Percentiles rank a stretch among this genome's conserved stretches.
phyloP scores from a whole-genome alignment of 2,113 vertebrate genomes.

The Ailuropoda melanoleuca region DNA sequence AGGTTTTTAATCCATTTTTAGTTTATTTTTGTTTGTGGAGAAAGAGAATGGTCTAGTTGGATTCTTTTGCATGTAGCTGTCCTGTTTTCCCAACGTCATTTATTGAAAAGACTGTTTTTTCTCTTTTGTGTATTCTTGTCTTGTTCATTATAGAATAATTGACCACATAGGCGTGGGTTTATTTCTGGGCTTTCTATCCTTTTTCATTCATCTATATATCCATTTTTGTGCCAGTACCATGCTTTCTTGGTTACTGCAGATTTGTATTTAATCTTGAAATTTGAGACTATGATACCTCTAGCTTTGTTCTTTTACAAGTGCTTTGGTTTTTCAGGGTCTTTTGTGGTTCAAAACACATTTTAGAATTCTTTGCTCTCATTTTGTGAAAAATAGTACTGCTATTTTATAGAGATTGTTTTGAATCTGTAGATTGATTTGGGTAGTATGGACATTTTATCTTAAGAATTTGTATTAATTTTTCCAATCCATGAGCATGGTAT shows the following conservation, averaged over 20 bases:
- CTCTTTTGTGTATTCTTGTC: not conserved
- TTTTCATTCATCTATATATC: not conserved
- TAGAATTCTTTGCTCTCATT: not conserved
- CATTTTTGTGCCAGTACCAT: not conserved
- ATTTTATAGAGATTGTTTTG: not conserved
- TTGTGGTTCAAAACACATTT: not conserved
- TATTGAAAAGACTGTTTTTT: not conserved
- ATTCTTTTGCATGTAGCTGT: not conserved
- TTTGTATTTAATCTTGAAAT: not conserved
- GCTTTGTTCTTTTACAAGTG: not conserved
- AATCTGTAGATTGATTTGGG: not conserved
- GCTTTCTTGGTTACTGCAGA: not conserved
- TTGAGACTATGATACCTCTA: not conserved
- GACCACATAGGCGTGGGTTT: not conserved
- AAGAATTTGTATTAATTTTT: not conserved
- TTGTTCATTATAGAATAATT: not conserved
- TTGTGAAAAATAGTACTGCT: not conserved
- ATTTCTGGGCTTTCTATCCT: not conserved
- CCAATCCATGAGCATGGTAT: not conserved
- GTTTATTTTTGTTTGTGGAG: not conserved
- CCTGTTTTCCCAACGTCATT: not conserved
- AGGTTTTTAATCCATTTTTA: not conserved
- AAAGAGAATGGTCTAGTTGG: not conserved
- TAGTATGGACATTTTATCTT: not conserved
- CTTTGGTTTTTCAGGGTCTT: not conserved